These are phyloP conservation scores for Taphrorychus bicolor DNA, from an alignment of 2,888 invertebrate species.

Conservation along the genomic window DNA sequence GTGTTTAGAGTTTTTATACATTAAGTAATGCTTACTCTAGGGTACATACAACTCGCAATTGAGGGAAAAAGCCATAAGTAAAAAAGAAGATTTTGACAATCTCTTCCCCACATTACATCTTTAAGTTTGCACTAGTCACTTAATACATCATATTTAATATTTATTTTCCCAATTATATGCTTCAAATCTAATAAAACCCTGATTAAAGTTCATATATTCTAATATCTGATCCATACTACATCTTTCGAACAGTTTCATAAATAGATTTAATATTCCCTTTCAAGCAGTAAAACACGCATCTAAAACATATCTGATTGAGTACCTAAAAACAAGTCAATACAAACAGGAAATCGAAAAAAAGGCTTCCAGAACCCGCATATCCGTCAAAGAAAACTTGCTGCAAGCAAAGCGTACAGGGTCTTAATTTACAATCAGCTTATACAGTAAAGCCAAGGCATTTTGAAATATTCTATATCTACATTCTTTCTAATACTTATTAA, in stretches of 20 bases:
- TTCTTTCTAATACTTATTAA: not conserved
- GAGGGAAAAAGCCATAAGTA: not conserved
- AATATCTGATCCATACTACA: no score
- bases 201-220: no score
- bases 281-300: no score
- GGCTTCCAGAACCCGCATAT: constrained; percentile 13
- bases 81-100: not conserved
- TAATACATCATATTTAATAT: no score
- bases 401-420: constrained; percentile 29
- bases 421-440: constrained; percentile 38
- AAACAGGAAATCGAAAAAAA: not conserved
- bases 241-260: no score
- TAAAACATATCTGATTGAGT: not conserved
- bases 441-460: not conserved
- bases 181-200: no score
- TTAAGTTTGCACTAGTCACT: no score
- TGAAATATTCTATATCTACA: not conserved
- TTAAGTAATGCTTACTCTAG: not conserved
- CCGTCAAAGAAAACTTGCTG: constrained; percentile 16
- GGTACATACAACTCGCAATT: not conserved
- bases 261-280: no score
- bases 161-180: no score
- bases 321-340: constrained; percentile 2
- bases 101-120: no score
- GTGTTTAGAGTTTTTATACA: not conserved